A percentile compares a stretch with the other conserved stretches of the same genome.
Evolutionary conservation across 1,140 invertebrate genomes (phyloP).

Genomic region (Bombus waltoni): DNA sequence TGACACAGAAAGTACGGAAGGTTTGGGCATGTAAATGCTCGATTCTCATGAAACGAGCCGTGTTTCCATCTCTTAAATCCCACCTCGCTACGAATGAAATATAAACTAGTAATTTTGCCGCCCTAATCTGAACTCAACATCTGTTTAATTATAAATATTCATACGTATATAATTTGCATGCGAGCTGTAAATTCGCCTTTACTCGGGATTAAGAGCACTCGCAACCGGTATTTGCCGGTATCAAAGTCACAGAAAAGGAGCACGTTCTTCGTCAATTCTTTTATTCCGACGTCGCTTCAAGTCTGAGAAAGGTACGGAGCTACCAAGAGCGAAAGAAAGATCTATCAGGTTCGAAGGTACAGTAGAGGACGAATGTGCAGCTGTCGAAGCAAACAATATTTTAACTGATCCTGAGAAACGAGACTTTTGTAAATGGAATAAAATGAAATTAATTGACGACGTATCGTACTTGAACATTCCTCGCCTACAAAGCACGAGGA

Average conservation of each 20-base stretch:
- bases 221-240: background rate
- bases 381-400: no score
- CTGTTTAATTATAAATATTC: conserved; percentile 11
- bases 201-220: background rate
- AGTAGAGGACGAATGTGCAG: no score
- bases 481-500: no score
- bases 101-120: background rate
- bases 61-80: background rate
- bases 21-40: background rate
- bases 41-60: background rate
- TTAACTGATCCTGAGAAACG: no score
- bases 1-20: no score
- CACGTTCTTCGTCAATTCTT: no score
- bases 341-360: background rate
- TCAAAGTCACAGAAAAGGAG: background rate
- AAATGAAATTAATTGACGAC: background rate
- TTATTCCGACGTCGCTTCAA: no score
- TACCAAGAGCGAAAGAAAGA: background rate
- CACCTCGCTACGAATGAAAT: background rate
- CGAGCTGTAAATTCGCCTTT: background rate
- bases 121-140: background rate
- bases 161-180: background rate
- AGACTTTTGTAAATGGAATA: no score
- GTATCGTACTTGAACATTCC: no score
- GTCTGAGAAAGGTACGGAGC: no score